A percentile compares a stretch with the other conserved stretches of the same genome.
Conservation (phyloP, 2,797 vertebrate genomes). For the Halcyon badia region DNA sequence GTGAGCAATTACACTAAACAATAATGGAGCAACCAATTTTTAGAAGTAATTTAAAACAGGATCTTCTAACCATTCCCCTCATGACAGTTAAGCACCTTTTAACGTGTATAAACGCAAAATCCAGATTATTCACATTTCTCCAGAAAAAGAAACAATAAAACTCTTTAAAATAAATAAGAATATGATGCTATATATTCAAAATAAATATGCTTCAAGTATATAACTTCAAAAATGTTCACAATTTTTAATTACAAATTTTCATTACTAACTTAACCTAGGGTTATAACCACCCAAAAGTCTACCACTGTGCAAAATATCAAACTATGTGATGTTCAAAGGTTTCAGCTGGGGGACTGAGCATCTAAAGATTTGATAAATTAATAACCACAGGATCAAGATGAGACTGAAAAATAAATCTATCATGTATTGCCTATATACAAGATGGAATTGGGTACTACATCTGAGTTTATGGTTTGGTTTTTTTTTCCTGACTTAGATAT, state of each 20-base stretch:
- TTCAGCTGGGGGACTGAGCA: neutral
- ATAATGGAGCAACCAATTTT: neutral
- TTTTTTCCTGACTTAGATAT: neutral
- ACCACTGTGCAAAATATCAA: neutral
- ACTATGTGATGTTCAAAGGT: neutral
- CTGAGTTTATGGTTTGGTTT: neutral
- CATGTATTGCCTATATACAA: rapidly evolving
- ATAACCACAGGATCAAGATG: neutral
- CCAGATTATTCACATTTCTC: neutral
- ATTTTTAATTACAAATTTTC: neutral
- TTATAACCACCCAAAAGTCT: neutral
- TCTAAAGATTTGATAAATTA: neutral
- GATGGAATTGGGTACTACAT: neutral
- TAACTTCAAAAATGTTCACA: rapidly evolving
- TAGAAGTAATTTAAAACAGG: neutral
- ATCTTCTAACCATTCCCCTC: neutral
- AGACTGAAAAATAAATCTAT: neutral
- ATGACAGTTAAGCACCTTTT: neutral
- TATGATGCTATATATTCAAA: neutral
- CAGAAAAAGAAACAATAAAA: neutral
- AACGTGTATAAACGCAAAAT: neutral
- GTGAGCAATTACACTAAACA: neutral
- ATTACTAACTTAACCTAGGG: neutral
- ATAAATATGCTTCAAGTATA: neutral
- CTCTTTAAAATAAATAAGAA: neutral